These are phyloP conservation scores for Dipus sagitta DNA, from an alignment of 2,797 vertebrate species.

Conservation along the genomic window DNA sequence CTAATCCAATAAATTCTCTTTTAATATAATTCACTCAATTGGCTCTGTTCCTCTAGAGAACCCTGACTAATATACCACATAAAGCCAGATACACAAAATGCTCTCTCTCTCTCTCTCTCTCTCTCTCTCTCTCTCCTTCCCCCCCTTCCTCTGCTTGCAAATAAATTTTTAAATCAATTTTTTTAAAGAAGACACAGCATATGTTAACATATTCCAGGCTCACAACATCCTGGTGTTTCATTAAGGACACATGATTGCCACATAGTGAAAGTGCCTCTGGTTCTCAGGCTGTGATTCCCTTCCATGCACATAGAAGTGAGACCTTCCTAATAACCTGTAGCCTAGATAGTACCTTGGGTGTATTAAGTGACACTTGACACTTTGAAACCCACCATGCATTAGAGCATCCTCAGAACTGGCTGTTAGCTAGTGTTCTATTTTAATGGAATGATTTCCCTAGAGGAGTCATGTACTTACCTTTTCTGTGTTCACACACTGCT, in stretches of 20 bases:
- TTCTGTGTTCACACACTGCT: neutral
- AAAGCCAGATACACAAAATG: too few relatives aligned
- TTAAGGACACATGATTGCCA: neutral
- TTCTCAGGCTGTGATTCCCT: neutral
- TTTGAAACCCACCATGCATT: neutral
- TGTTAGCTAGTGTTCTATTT: neutral
- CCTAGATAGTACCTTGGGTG: neutral
- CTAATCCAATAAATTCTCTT: too few relatives aligned
- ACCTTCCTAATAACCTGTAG: too few relatives aligned
- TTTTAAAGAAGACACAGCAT: neutral
- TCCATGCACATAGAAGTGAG: neutral
- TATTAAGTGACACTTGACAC: neutral
- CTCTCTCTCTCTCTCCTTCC: too few relatives aligned
- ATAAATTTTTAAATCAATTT: too few relatives aligned
- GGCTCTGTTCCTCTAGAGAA: too few relatives aligned
- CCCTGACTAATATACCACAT: too few relatives aligned
- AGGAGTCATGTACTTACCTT: neutral
- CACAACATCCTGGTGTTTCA: neutral
- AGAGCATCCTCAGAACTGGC: neutral
- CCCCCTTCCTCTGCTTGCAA: too few relatives aligned
- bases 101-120: too few relatives aligned
- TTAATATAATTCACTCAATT: too few relatives aligned
- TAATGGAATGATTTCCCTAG: too few relatives aligned
- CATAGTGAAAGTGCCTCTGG: neutral
- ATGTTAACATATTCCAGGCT: neutral